A percentile compares a stretch with the other conserved stretches of the same genome.
Conservation (phyloP, 2,113 vertebrate genomes). For the Pelvicachromis taeniatus region DNA sequence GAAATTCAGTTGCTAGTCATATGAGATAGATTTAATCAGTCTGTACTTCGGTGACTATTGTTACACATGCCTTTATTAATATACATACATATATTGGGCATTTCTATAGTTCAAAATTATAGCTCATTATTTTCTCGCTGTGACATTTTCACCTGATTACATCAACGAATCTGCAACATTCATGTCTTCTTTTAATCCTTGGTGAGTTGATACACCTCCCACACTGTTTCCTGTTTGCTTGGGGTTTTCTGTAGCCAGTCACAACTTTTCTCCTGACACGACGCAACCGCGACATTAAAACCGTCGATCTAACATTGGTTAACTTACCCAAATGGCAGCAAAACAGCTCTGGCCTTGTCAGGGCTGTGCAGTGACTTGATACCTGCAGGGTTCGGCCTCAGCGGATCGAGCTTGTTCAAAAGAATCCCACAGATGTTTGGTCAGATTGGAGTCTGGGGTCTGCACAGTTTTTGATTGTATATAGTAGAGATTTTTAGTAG, state of each 20-base stretch:
- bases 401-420: background rate
- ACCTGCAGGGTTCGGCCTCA: background rate
- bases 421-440: background rate
- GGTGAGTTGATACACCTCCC: constrained; percentile 49
- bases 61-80: background rate
- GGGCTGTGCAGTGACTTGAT: background rate
- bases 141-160: background rate
- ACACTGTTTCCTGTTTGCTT: constrained; percentile 69
- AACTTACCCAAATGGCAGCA: background rate
- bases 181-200: constrained; percentile 38
- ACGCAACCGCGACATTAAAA: background rate
- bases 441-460: background rate
- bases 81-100: background rate
- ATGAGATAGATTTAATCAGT: background rate
- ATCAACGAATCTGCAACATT: constrained; percentile 20
- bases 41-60: background rate
- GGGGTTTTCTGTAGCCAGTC: constrained; percentile 40
- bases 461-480: background rate
- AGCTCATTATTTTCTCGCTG: background rate
- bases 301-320: background rate
- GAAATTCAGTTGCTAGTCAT: background rate
- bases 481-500: background rate
- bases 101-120: background rate
- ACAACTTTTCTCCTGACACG: background rate
- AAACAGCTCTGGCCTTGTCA: background rate